These are phyloP conservation scores for Leptinotarsa peninsularis DNA, from an alignment of 2,888 invertebrate genomes.

Conservation along the genomic window DNA sequence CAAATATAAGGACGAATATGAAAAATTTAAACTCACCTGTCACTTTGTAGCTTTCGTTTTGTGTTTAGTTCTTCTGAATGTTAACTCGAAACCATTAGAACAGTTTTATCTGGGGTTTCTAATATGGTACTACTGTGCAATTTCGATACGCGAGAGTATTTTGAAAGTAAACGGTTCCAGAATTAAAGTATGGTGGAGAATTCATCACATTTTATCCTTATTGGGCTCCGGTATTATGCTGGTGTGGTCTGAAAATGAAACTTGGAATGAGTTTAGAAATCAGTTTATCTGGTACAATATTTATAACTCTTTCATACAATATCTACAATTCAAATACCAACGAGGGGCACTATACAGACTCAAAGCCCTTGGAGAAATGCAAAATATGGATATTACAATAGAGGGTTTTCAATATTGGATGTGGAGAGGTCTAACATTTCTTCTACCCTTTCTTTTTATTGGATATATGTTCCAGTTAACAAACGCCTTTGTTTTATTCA, in stretches of 20 bases:
- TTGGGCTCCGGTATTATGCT: slow-evolving; percentile 92
- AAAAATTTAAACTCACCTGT: slow-evolving; percentile 94
- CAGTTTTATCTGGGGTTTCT: slow-evolving; percentile 89
- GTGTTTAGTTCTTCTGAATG: slow-evolving; percentile 77
- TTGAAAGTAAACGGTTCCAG: slow-evolving; percentile 97
- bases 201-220: slow-evolving; percentile 97
- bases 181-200: slow-evolving; percentile 97
- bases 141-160: slow-evolving; percentile 98
- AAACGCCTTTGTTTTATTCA: slow-evolving; percentile 90
- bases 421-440: slow-evolving; percentile 97
- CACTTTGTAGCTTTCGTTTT: slow-evolving; percentile 89
- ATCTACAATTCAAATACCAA: slow-evolving; percentile 76
- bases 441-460: slow-evolving; percentile 93
- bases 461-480: slow-evolving; percentile 96
- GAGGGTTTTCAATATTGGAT: slow-evolving; percentile 99
- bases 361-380: slow-evolving; percentile 92
- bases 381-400: slow-evolving; percentile 99
- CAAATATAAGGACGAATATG: slow-evolving; percentile 96
- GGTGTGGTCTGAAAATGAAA: slow-evolving; percentile 94
- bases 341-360: slow-evolving; percentile 75
- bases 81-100: slow-evolving; percentile 78
- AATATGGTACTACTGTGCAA: slow-evolving; percentile 99
- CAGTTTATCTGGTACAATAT: slow-evolving; percentile 95
- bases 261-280: slow-evolving; percentile 88
- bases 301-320: slow-evolving; percentile 81